A percentile compares a stretch with the other conserved stretches of the same genome.
phyloP scores from a whole-genome alignment of 2,888 invertebrate genomes.

The Chrysopilus asiliformis region DNA sequence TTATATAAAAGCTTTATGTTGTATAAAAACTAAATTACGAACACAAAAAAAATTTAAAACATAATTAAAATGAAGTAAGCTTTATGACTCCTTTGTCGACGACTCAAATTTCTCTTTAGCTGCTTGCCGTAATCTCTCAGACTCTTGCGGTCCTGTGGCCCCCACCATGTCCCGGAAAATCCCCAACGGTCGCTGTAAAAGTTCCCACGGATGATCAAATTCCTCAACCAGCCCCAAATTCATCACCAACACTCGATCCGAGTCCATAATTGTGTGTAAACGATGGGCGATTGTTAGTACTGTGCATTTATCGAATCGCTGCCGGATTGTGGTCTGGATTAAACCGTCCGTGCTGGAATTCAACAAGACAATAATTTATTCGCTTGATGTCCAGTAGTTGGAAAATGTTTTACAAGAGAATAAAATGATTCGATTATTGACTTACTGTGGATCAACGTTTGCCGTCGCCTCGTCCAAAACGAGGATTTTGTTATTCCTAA shows the following conservation, averaged over 20 bases:
- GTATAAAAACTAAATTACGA: no score
- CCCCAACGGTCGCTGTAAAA: constrained; percentile 43
- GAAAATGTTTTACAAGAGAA: no score
- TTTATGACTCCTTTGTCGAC: no score
- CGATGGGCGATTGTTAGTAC: constrained; percentile 79
- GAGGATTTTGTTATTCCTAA: constrained; percentile 61
- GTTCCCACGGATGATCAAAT: constrained; percentile 47
- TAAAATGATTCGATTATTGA: no score
- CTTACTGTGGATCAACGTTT: constrained; percentile 43
- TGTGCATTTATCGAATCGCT: constrained; percentile 60
- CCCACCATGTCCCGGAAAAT: constrained; percentile 49
- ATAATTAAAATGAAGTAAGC: no score
- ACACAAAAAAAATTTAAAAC: no score
- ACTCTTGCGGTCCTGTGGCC: constrained; percentile 39
- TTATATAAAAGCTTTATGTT: no score
- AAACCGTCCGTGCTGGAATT: constrained; percentile 48
- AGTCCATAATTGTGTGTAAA: constrained; percentile 82
- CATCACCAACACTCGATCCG: constrained; percentile 69
- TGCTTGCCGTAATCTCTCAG: constrained; percentile 14
- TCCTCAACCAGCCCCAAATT: constrained; percentile 57
- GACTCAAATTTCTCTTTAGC: constrained; percentile 14
- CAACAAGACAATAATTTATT: constrained; percentile 2
- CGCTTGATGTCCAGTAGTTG: no score
- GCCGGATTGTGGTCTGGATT: constrained; percentile 64
- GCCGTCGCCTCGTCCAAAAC: constrained; percentile 57